phyloP scores from a whole-genome alignment of 1,140 invertebrate genomes.

The Drosophila nebulosa region DNA sequence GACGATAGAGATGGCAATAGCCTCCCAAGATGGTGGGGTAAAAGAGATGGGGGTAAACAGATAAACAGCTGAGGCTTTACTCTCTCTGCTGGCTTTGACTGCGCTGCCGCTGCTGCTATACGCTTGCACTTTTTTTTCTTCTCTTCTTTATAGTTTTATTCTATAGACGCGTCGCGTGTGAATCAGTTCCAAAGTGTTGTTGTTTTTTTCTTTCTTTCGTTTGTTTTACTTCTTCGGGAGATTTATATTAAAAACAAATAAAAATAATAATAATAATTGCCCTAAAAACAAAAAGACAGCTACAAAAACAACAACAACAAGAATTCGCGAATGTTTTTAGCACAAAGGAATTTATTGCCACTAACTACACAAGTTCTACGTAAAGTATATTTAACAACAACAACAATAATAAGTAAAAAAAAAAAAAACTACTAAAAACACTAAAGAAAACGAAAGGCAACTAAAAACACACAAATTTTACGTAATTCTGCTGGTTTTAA shows the following conservation, averaged over 20 bases:
- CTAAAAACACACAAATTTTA: conserved; percentile 51
- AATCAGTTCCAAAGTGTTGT: conserved; percentile 42
- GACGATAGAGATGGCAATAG: background rate
- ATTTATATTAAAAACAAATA: conserved; percentile 35
- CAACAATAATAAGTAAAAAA: conserved; percentile 12
- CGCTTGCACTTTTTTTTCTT: conserved; percentile 64
- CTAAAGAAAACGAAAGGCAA: background rate
- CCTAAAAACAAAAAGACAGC: conserved; percentile 23
- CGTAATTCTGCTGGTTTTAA: conserved; percentile 40
- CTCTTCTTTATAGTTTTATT: conserved; percentile 35
- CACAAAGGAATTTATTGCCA: conserved; percentile 28
- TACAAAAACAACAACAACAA: background rate
- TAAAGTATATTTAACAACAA: conserved; percentile 60
- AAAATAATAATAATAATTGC: conserved; percentile 39
- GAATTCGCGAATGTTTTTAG: conserved; percentile 42
- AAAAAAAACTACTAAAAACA: conserved; percentile 17
- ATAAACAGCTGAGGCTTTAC: conserved; percentile 54
- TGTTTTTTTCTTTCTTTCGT: conserved; percentile 4
- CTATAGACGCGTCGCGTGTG: conserved; percentile 43
- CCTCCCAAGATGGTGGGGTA: background rate
- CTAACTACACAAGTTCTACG: conserved; percentile 55
- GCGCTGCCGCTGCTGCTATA: conserved; percentile 22
- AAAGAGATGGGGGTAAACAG: background rate
- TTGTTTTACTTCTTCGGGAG: conserved; percentile 29
- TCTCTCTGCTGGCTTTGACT: conserved; percentile 13